phyloP scores from a whole-genome alignment of 2,797 vertebrate genomes.

The Eupleurogrammus muticus region DNA sequence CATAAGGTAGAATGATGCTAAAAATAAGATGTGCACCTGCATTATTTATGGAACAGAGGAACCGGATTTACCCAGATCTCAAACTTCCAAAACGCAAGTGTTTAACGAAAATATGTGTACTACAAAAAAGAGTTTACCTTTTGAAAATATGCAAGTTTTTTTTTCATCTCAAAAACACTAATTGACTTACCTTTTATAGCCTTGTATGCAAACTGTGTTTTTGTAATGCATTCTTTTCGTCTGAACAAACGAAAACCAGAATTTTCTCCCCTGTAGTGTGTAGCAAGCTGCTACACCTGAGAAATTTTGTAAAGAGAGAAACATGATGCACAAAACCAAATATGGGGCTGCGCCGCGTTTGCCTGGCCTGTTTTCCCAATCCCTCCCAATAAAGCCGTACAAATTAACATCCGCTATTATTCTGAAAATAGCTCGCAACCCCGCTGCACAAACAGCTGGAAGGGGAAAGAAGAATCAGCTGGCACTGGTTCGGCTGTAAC shows the following conservation, averaged over 20 bases:
- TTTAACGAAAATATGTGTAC: constrained; percentile 37
- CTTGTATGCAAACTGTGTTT: constrained; percentile 11
- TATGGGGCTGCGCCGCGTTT: constrained; percentile 53
- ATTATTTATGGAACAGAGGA: constrained; percentile 70
- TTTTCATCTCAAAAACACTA: neutral
- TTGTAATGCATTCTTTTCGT: constrained; percentile 17
- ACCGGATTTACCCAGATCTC: constrained; percentile 47
- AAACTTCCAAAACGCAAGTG: constrained; percentile 36
- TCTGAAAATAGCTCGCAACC: constrained; percentile 78
- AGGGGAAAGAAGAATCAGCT: constrained; percentile 73
- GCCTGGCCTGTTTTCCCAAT: constrained; percentile 73
- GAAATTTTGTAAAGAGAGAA: constrained; percentile 51
- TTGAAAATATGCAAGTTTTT: neutral
- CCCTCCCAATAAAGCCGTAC: constrained; percentile 72
- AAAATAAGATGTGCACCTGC: constrained; percentile 63
- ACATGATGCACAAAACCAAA: constrained; percentile 67
- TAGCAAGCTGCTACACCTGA: constrained; percentile 47
- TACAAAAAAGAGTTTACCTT: constrained; percentile 12
- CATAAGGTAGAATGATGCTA: constrained; percentile 62
- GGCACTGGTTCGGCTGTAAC: constrained; percentile 60
- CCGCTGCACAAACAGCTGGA: constrained; percentile 79
- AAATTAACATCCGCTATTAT: constrained; percentile 83
- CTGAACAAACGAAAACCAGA: constrained; percentile 23
- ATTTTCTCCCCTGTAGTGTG: constrained; percentile 8
- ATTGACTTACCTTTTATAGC: constrained; percentile 1